Base-by-base conservation (phyloP, 35 echinoderm and acorn worm species). In the Apostichopus californicus region DNA sequence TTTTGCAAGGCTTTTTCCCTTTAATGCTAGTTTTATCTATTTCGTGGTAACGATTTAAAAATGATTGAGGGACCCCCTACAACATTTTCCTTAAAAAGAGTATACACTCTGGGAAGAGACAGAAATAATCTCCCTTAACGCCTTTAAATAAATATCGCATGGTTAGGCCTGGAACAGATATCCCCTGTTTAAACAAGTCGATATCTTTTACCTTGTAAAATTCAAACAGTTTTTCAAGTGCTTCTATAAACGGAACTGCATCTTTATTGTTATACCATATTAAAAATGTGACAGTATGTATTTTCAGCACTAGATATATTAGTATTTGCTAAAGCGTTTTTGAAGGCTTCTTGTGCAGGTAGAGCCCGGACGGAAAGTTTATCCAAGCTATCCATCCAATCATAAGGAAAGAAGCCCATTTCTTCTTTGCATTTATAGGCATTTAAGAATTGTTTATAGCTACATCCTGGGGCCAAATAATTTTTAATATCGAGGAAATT, bases 341-440 rank as follows among this genome's bases (percentile, higher is more conserved):
- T 83, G 65, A 92, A 92, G 1, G 94, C 94, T 8, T 80, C 71
- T 15, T 88, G 81, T 5, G 94, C 56, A 12, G 90, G 80, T 2
- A 95, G 1, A 28, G 13, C 5, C 4, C 81, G 1, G 5, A 5
- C 0, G 18, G 86, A 26, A 0, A 93, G 24, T 54, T 92, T 95
- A 4, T 56, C 46, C 0, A 93, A 52, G 9, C 14, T 18, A 73
- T 95, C 86, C 1, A 93, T 15, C 91, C 94, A 95, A 14, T 95
- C 85, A 25, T 95, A 95, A 14, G 94, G 86, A 58, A 95, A 95
- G 54, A 93, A 95, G 0, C 88, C 93, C 20, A 91, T 91, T 5
- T 54, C 23, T 46, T 80, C 13, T 15, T 26, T 13, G 20, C 23
- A 85, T 25, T 91, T 61, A 58, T 91, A 94, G 5, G 93, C 93